Conservation (phyloP, 2,888 invertebrate species). For the Aproaerema taeniolella region DNA sequence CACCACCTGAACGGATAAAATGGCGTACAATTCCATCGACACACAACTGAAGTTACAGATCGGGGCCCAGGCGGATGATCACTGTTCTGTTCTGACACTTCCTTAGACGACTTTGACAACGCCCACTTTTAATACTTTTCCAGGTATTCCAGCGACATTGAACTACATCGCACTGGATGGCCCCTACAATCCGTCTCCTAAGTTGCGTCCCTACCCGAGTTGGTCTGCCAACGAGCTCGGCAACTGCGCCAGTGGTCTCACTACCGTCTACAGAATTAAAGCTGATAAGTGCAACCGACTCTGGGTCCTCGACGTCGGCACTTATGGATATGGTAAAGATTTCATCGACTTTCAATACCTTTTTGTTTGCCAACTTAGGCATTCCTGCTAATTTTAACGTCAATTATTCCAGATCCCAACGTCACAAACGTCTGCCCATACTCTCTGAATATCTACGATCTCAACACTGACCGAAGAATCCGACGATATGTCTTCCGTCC, state of each 20-base stretch:
- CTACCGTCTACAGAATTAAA: slow-evolving; percentile 87
- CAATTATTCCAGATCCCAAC: slow-evolving; percentile 28
- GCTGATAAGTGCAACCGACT: slow-evolving; percentile 87
- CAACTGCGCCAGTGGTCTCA: slow-evolving; percentile 84
- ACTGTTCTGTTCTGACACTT: too few relatives aligned
- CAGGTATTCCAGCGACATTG: slow-evolving; percentile 88
- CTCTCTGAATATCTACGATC: slow-evolving; percentile 85
- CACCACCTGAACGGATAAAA: too few relatives aligned
- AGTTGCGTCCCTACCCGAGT: slow-evolving; percentile 86
- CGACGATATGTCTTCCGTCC: slow-evolving; percentile 82
- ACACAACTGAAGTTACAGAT: too few relatives aligned
- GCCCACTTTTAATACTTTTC: slow-evolving; percentile 18
- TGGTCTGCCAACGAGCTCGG: slow-evolving; percentile 86
- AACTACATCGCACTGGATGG: slow-evolving; percentile 86
- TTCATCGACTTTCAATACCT: not conserved
- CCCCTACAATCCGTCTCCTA: slow-evolving; percentile 82
- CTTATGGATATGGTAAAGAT: slow-evolving; percentile 83
- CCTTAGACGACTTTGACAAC: too few relatives aligned
- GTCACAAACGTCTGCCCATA: slow-evolving; percentile 87
- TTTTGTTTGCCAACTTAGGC: not conserved
- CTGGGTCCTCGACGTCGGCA: slow-evolving; percentile 91
- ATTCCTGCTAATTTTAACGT: too few relatives aligned
- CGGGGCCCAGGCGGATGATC: too few relatives aligned
- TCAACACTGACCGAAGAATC: slow-evolving; percentile 83
- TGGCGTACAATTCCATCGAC: too few relatives aligned